Conservation (phyloP, 2,888 invertebrate species). For the Drosophila mimetica region DNA sequence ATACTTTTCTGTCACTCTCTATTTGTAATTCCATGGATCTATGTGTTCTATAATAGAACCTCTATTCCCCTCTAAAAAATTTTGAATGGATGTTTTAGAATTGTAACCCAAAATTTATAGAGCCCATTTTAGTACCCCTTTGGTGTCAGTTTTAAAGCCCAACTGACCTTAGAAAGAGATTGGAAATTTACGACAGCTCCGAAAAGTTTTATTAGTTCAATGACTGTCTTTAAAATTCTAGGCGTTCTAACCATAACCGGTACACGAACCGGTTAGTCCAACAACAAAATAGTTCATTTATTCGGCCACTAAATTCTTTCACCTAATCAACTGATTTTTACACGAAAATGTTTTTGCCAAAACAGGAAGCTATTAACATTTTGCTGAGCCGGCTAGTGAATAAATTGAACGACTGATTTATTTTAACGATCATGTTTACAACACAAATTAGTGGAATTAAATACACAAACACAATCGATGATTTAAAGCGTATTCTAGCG, state of each 20-base stretch:
- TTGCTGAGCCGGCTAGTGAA: not conserved
- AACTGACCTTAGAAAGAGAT: constrained; percentile 21
- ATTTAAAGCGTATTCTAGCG: not conserved
- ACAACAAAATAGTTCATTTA: constrained; percentile 35
- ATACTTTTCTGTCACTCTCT: no score
- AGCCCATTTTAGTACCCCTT: constrained; percentile 4
- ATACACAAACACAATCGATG: constrained; percentile 3
- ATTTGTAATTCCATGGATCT: no score
- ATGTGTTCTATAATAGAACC: no score
- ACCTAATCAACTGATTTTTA: constrained; percentile 5
- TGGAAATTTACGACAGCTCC: constrained; percentile 4
- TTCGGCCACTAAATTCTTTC: constrained; percentile 6
- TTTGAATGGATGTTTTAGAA: not conserved
- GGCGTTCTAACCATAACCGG: constrained; percentile 17
- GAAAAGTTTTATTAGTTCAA: constrained; percentile 38
- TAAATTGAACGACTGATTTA: constrained; percentile 19
- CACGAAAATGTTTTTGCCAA: constrained; percentile 2
- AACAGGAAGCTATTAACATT: constrained; percentile 23
- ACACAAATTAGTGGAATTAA: constrained; percentile 5
- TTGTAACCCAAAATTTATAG: no score
- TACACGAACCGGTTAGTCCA: not conserved
- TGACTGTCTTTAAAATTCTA: constrained; percentile 16
- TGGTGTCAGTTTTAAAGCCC: constrained; percentile 1
- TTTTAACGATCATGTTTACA: constrained; percentile 25
- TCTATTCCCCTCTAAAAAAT: not conserved